Percentiles rank a stretch among this genome's conserved stretches.
Conservation (phyloP, 1,140 invertebrate species). For the Eumaeus atala region DNA sequence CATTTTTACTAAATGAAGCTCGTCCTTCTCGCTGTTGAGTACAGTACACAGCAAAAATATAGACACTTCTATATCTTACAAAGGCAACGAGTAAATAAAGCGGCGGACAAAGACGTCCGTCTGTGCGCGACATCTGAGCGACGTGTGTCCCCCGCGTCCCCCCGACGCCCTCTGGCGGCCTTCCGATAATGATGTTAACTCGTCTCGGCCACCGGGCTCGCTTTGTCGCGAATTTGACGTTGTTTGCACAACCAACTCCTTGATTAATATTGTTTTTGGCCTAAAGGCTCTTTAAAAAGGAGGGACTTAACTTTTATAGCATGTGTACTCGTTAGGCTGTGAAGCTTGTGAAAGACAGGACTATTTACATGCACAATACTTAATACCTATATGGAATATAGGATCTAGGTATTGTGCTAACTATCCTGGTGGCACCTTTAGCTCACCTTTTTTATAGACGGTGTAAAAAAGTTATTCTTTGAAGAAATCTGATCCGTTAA, state of each 20-base stretch:
- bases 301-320: too few species aligned
- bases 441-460: too few species aligned
- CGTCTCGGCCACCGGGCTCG: slow-evolving; percentile 30
- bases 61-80: slow-evolving; percentile 49
- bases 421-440: too few species aligned
- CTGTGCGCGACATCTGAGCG: slow-evolving; percentile 66
- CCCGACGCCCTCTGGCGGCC: slow-evolving; percentile 26
- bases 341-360: too few species aligned
- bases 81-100: slow-evolving; percentile 58
- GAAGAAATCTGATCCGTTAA: too few species aligned
- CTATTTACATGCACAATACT: too few species aligned
- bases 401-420: too few species aligned
- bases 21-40: background rate
- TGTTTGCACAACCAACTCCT: slow-evolving; percentile 21
- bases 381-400: too few species aligned
- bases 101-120: slow-evolving; percentile 70
- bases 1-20: too few species aligned
- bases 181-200: slow-evolving; percentile 65
- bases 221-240: slow-evolving; percentile 59
- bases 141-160: slow-evolving; percentile 48
- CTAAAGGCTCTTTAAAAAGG: too few species aligned
- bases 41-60: slow-evolving; percentile 21
- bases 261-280: slow-evolving; percentile 22
- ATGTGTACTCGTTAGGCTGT: too few species aligned
- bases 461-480: too few species aligned